Percentiles rank a stretch among this genome's conserved stretches.
phyloP scores from a whole-genome alignment of 2,113 vertebrate genomes.

The Thamnaconus septentrionalis region DNA sequence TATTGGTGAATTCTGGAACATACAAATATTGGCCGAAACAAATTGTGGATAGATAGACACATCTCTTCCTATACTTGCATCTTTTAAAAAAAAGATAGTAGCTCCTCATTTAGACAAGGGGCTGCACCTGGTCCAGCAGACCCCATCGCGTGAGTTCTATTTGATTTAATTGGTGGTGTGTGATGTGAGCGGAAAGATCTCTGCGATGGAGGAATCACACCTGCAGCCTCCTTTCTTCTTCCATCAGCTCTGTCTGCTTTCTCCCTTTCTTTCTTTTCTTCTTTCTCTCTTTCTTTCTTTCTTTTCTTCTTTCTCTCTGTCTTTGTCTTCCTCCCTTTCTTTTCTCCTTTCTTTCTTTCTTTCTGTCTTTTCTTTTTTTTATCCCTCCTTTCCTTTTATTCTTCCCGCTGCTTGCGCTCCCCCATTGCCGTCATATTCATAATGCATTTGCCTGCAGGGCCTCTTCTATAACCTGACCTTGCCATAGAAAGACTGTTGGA shows the following conservation, averaged over 20 bases:
- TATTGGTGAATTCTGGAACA: no score
- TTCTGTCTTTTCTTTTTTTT: not conserved
- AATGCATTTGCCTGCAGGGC: slow-evolving; percentile 59
- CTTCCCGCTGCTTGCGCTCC: not conserved
- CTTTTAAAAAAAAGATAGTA: no score
- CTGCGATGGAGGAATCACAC: no score
- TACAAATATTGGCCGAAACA: no score
- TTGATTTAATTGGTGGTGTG: no score
- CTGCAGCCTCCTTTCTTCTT: not conserved
- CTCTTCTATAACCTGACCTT: slow-evolving; percentile 58
- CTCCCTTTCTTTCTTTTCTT: not conserved
- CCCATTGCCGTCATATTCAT: slow-evolving; percentile 37
- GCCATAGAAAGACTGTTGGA: slow-evolving; percentile 51
- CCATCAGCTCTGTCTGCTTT: not conserved
- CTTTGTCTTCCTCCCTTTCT: not conserved
- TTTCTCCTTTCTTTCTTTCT: not conserved
- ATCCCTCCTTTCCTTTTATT: not conserved
- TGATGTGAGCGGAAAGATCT: no score
- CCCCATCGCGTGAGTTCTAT: no score
- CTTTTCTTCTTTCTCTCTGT: not conserved
- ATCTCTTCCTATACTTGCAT: no score
- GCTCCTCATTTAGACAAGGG: no score
- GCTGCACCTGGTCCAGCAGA: no score
- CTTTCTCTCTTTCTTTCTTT: not conserved
- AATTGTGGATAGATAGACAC: no score